These are phyloP conservation scores for Thermophis baileyi DNA, from an alignment of 2,113 vertebrate species.

Conservation along the genomic window DNA sequence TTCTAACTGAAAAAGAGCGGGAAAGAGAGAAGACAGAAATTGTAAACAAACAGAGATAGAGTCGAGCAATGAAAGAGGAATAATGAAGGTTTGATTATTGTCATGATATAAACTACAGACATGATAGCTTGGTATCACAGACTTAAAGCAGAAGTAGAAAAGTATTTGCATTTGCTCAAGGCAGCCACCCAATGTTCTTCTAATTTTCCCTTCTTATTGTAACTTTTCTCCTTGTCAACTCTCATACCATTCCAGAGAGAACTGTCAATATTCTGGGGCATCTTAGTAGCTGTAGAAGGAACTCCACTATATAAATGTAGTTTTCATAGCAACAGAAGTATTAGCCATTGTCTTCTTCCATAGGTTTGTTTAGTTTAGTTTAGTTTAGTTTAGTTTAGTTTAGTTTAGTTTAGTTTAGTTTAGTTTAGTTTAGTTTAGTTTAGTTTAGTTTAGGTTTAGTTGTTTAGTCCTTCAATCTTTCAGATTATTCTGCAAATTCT, in stretches of 20 bases:
- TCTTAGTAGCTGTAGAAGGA: background rate
- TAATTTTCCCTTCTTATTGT: background rate
- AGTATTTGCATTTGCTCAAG: background rate
- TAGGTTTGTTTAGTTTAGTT: background rate
- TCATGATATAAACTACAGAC: background rate
- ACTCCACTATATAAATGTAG: background rate
- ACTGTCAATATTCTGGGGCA: background rate
- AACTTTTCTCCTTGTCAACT: background rate
- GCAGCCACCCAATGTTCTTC: background rate
- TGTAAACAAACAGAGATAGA: background rate
- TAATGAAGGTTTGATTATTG: background rate
- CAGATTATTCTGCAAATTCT: background rate
- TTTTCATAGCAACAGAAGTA: background rate
- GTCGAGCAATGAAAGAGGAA: background rate
- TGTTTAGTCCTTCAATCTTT: background rate
- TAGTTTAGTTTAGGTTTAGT: background rate
- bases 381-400: background rate
- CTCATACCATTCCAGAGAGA: background rate
- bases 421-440: background rate
- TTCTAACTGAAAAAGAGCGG: background rate
- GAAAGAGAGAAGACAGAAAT: background rate
- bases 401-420: background rate
- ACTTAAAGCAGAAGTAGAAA: background rate
- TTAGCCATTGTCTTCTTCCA: background rate
- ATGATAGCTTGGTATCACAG: background rate